phyloP scores from a whole-genome alignment of 2,797 vertebrate species.

The Hyperoplus immaculatus region DNA sequence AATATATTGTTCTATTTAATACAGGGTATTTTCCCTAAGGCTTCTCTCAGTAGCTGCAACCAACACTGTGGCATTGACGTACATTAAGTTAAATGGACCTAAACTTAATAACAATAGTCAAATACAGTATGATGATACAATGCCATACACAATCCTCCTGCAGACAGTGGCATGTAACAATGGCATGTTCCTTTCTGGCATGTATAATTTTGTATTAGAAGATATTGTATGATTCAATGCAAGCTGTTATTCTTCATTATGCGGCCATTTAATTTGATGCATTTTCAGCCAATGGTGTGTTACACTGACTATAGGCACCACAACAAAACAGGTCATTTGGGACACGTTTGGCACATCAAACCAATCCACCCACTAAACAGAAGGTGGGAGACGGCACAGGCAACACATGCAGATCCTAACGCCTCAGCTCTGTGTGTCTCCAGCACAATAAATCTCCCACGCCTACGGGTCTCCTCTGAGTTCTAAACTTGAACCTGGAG shows the following conservation, averaged over 20 bases:
- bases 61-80: background rate
- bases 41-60: background rate
- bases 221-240: background rate
- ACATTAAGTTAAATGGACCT: background rate
- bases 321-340: constrained; percentile 27
- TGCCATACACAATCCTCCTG: background rate
- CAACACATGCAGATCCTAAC: constrained; percentile 38
- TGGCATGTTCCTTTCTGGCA: background rate
- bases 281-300: background rate
- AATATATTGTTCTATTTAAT: background rate
- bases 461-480: constrained; percentile 50
- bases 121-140: background rate
- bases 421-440: constrained; percentile 29
- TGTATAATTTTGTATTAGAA: constrained; percentile 9
- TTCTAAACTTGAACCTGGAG: constrained; percentile 48
- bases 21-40: background rate
- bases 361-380: constrained; percentile 42
- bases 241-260: background rate
- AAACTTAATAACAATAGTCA: background rate
- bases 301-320: constrained; percentile 1
- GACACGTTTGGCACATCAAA: constrained; percentile 22
- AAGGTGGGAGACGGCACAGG: constrained; percentile 47
- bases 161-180: background rate
- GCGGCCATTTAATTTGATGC: background rate
- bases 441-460: constrained; percentile 48